These are phyloP conservation scores for Pheucticus melanocephalus DNA, from an alignment of 2,113 vertebrate genomes.

Conservation along the genomic window DNA sequence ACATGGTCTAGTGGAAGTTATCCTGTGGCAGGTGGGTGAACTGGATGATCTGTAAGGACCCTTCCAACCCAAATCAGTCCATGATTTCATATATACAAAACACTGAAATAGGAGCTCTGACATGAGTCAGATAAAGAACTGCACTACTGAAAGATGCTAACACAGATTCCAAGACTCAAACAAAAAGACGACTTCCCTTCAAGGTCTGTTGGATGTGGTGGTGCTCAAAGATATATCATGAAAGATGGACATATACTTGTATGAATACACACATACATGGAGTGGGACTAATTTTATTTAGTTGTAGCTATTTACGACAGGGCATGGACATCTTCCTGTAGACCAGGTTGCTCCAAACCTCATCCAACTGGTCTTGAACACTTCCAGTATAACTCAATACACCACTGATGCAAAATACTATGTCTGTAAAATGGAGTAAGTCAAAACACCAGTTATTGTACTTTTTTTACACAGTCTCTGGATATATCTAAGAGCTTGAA, in stretches of 20 bases:
- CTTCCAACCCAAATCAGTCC: background rate
- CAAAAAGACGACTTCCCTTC: background rate
- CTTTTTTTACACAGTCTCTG: background rate
- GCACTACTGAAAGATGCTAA: background rate
- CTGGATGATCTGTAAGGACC: background rate
- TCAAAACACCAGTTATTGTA: background rate
- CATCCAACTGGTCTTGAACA: background rate
- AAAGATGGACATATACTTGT: background rate
- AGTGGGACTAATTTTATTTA: background rate
- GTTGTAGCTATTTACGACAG: background rate
- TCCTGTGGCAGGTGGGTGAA: background rate
- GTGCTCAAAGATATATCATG: background rate
- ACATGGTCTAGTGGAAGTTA: background rate
- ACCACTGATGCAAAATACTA: background rate
- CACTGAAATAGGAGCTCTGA: background rate
- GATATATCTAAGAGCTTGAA: background rate
- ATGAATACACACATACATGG: background rate
- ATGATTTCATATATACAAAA: background rate
- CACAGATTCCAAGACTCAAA: background rate
- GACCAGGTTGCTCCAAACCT: background rate
- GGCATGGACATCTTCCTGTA: background rate
- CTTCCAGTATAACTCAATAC: background rate
- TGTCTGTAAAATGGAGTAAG: background rate
- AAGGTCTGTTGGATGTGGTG: background rate
- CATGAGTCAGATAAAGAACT: background rate